phyloP scores from a whole-genome alignment of 1,140 invertebrate species.

The Procambarus virginalis region DNA sequence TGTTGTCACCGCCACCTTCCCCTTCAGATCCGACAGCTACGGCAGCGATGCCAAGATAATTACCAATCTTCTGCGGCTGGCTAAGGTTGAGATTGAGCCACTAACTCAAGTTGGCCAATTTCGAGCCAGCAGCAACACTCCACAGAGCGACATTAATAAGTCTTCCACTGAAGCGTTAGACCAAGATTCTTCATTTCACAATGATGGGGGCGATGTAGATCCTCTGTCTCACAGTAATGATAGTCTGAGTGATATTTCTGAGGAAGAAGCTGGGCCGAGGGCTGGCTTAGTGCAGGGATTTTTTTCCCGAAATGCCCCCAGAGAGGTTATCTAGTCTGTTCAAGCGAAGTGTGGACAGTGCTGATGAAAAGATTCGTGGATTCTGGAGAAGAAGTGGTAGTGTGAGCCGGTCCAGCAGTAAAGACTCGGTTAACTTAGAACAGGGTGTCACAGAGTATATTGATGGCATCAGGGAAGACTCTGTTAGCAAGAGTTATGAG shows the following conservation, averaged over 20 bases:
- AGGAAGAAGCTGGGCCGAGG: slow-evolving; percentile 65
- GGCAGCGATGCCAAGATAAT: slow-evolving; percentile 85
- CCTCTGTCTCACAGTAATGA: slow-evolving; percentile 70
- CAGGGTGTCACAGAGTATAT: slow-evolving; percentile 57
- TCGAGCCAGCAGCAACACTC: neutral
- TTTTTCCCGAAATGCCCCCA: slow-evolving; percentile 62
- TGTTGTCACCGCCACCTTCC: neutral
- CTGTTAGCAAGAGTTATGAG: neutral
- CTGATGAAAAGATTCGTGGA: slow-evolving; percentile 65
- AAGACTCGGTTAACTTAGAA: slow-evolving; percentile 66
- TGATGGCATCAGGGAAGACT: neutral
- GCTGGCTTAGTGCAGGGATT: slow-evolving; percentile 51
- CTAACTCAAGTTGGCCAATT: slow-evolving; percentile 29
- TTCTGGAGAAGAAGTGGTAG: slow-evolving; percentile 54
- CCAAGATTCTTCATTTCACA: neutral
- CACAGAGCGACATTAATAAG: slow-evolving; percentile 31
- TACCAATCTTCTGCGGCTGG: slow-evolving; percentile 77
- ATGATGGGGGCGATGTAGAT: slow-evolving; percentile 19
- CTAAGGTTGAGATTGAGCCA: slow-evolving; percentile 52
- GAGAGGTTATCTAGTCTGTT: slow-evolving; percentile 70
- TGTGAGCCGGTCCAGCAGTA: slow-evolving; percentile 60
- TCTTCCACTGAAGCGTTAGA: neutral
- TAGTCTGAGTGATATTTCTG: slow-evolving; percentile 56
- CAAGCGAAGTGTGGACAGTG: slow-evolving; percentile 59
- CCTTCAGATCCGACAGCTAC: slow-evolving; percentile 82